Percentiles rank a stretch among this genome's conserved stretches.
These are phyloP conservation scores for Myotis daubentonii DNA, from an alignment of 2,797 vertebrate species.

Conservation along the genomic window DNA sequence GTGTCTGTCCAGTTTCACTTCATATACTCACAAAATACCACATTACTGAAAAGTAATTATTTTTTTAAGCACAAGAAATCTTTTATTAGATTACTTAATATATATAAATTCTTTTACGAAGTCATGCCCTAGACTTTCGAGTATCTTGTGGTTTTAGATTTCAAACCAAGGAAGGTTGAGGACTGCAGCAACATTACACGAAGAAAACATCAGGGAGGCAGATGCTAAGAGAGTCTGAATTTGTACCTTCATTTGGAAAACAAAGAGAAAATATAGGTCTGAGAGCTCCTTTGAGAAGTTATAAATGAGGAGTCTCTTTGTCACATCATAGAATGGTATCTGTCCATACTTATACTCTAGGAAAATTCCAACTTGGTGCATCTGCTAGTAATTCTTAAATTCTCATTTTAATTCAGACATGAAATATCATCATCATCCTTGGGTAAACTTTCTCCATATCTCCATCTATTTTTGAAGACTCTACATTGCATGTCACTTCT, in stretches of 20 bases:
- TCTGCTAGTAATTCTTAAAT: neutral
- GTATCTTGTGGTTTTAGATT: neutral
- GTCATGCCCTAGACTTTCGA: neutral
- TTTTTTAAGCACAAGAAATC: neutral
- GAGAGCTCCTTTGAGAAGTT: constrained; percentile 54
- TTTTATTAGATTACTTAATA: neutral
- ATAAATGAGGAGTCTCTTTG: constrained; percentile 56
- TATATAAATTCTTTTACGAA: neutral
- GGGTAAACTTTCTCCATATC: constrained; percentile 2
- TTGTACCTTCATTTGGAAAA: neutral
- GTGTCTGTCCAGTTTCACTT: neutral
- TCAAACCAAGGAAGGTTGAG: neutral
- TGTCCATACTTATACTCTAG: constrained; percentile 53
- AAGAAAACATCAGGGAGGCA: neutral
- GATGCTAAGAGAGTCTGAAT: constrained; percentile 43
- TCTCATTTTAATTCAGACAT: neutral
- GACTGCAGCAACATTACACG: too few species aligned
- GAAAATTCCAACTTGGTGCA: constrained; percentile 64
- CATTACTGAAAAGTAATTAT: neutral
- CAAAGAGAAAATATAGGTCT: constrained; percentile 67
- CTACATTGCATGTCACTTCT: neutral
- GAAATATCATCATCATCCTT: neutral
- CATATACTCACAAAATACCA: neutral
- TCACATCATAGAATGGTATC: constrained; percentile 67
- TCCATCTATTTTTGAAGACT: neutral